Percentiles rank a stretch among this genome's conserved stretches.
Conservation (phyloP, 2,888 invertebrate species). For the Cotesia congregata region DNA sequence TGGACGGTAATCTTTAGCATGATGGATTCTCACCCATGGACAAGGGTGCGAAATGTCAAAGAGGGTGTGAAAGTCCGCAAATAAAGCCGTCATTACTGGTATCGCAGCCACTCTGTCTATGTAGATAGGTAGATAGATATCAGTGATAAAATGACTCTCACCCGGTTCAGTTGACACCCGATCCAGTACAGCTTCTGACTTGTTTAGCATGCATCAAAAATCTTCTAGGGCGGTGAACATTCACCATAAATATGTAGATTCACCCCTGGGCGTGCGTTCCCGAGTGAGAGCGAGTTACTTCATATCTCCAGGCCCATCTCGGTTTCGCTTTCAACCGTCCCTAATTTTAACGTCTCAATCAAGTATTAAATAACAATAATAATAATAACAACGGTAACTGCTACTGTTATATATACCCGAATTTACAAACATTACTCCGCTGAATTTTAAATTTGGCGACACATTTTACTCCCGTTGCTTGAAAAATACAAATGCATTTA, state of each 20-base stretch:
- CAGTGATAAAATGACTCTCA: conserved; percentile 23
- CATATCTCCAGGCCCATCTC: conserved; percentile 13
- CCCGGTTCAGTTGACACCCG: conserved; percentile 44
- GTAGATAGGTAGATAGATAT: neutral
- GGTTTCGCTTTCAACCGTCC: conserved; percentile 19
- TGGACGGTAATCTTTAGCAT: conserved; percentile 58
- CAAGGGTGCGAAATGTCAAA: conserved; percentile 27
- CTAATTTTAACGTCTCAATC: conserved; percentile 1
- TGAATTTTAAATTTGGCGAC: neutral
- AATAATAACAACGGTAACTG: neutral
- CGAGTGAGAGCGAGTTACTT: conserved; percentile 8
- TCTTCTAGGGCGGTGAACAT: conserved; percentile 61
- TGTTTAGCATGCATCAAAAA: conserved; percentile 64
- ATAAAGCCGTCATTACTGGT: conserved; percentile 32
- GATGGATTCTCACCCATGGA: conserved; percentile 52
- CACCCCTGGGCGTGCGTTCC: conserved; percentile 34
- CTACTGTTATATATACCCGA: neutral
- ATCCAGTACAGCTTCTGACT: conserved; percentile 43
- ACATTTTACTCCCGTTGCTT: neutral
- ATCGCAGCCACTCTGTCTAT: conserved; percentile 2
- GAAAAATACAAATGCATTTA: conserved; percentile 57
- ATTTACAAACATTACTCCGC: neutral
- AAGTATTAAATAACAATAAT: neutral
- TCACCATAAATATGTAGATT: conserved; percentile 64
- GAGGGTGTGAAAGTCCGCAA: conserved; percentile 38